Base-by-base conservation (phyloP, 2,888 invertebrate genomes). In the Cephus runcator region DNA sequence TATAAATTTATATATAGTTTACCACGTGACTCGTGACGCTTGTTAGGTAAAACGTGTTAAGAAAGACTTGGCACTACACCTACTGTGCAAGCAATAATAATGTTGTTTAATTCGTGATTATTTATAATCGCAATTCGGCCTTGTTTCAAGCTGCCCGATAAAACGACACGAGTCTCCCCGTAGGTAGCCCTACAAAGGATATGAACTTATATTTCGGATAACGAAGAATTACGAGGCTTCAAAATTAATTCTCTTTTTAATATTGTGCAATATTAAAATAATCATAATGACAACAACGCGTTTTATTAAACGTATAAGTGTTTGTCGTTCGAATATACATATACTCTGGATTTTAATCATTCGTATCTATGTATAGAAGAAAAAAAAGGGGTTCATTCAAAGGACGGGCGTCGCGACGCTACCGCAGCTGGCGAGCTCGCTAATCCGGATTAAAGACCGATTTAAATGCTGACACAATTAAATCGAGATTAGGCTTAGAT, bases 401-500 rank as follows among this genome's bases (percentile, higher is more conserved):
- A 36, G 12, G 36, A 36, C 36, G 36, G 36, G 35, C 15, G 35
- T 73, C 30, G 36, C 34, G 33, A 73, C 74, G 77, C 76, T 78
- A 78, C 68, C 80, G 75, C 15, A 80, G 79, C 78, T 78, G 81
- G 77, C 80, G 11, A 33, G n/a, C 71, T 69, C 75, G 81, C 79
- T 87, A 84, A 89, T 88, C 87, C 85, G 87, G 85, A 88, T 89
- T 87, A 83, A 85, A 83, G 84, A 83, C 81, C 84, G 83, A 83
- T 85, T 85, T 85, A 84, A 86, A 85, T 85, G 82, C 84, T 83
- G 84, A 85, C 83, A 85, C 84, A 86, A 89, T 85, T 85, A 84
- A 86, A 85, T 85, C 83, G 83, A 84, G 87, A 87, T 89, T 87
- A 88, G 86, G 81, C 82, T 85, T 82, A 83, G 86, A 87, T 88